Conservation (phyloP, 2,888 invertebrate genomes). For the Therioaphis trifolii region DNA sequence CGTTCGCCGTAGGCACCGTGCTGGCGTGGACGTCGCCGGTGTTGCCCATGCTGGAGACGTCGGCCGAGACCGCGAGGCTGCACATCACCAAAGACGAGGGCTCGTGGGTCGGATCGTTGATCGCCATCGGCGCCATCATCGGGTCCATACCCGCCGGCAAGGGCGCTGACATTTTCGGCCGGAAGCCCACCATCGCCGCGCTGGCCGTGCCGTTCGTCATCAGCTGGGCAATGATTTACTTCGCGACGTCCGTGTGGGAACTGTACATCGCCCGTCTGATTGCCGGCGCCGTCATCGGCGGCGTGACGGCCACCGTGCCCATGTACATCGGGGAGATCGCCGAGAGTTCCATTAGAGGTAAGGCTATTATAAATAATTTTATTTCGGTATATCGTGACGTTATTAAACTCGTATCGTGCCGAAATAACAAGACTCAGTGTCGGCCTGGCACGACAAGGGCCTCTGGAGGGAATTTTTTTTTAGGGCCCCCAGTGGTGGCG, state of each 20-base stretch:
- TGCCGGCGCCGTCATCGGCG: constrained; percentile 80
- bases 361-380: no score
- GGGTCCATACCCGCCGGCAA: constrained; percentile 81
- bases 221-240: constrained; percentile 80
- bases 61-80: constrained; percentile 69
- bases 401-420: no score
- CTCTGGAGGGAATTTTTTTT: no score
- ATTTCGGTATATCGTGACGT: no score
- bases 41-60: constrained; percentile 67
- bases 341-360: constrained; percentile 82
- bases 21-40: constrained; percentile 72
- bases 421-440: no score
- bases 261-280: constrained; percentile 80
- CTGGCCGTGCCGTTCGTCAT: constrained; percentile 76
- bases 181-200: constrained; percentile 77
- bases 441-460: no score
- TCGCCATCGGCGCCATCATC: constrained; percentile 77
- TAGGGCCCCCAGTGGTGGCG: no score
- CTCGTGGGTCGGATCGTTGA: constrained; percentile 80
- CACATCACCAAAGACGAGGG: constrained; percentile 73
- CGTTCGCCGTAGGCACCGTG: constrained; percentile 70
- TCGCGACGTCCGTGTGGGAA: constrained; percentile 74
- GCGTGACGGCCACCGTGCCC: constrained; percentile 84
- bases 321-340: constrained; percentile 92
- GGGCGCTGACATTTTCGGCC: constrained; percentile 76